A percentile compares a stretch with the other conserved stretches of the same genome.
These are phyloP conservation scores for Antechinus stuartii DNA, from an alignment of 2,113 vertebrate genomes.

Conservation along the genomic window DNA sequence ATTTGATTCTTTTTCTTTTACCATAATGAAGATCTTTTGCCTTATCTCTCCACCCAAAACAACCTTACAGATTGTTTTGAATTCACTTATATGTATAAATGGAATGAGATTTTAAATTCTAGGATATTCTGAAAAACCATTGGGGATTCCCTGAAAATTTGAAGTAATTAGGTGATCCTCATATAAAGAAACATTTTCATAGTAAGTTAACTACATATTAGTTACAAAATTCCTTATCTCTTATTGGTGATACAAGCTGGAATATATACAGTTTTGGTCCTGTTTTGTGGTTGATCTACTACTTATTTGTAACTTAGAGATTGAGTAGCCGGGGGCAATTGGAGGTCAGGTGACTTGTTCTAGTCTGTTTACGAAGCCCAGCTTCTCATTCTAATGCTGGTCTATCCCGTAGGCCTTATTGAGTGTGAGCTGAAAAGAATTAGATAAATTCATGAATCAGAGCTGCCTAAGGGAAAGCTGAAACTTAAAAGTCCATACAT, in stretches of 20 bases:
- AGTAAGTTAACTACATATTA: neutral
- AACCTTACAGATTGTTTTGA: neutral
- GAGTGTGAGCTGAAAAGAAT: neutral
- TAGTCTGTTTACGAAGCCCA: neutral
- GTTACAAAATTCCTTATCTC: slow-evolving; percentile 3
- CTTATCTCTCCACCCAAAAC: neutral
- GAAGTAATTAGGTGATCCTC: neutral
- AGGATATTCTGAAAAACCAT: neutral
- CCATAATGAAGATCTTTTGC: neutral
- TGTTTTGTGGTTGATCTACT: neutral
- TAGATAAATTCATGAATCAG: neutral
- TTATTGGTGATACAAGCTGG: neutral
- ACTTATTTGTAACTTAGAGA: neutral
- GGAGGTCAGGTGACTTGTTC: neutral
- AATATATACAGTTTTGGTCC: neutral
- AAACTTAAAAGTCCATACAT: neutral
- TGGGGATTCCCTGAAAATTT: neutral
- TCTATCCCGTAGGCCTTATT: neutral
- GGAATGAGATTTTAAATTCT: neutral
- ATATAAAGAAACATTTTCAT: neutral
- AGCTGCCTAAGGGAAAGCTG: neutral
- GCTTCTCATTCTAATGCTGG: neutral
- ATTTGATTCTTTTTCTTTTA: neutral
- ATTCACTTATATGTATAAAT: neutral
- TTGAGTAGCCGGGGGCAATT: neutral